phyloP scores from a whole-genome alignment of 2,888 invertebrate species.

The Ernsta delagoae region DNA sequence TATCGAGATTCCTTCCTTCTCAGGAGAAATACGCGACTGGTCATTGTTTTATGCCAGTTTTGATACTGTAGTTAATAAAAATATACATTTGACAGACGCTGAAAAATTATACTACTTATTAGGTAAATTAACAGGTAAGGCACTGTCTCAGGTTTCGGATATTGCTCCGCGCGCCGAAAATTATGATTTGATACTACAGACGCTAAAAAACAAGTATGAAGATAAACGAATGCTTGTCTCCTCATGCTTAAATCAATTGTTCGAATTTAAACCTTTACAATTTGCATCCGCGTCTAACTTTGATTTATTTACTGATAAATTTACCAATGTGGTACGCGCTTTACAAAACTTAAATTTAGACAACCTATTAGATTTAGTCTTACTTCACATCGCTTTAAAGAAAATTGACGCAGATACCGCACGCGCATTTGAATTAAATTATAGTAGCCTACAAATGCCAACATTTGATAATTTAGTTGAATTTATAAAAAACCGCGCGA shows the following conservation, averaged over 20 bases:
- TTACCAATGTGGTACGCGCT: conserved; percentile 17
- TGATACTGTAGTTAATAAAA: conserved; percentile 10
- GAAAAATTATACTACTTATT: conserved; percentile 2
- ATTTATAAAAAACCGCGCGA: conserved; percentile 18
- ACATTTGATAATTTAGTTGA: conserved; percentile 20
- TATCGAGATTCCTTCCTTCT: conserved; percentile 12
- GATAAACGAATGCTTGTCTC: conserved; percentile 14
- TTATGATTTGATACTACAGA: conserved; percentile 14
- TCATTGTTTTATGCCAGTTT: conserved; percentile 18
- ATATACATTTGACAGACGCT: background rate
- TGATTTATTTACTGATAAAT: conserved; percentile 12
- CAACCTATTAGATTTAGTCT: conserved; percentile 3
- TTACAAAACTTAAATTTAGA: conserved; percentile 28
- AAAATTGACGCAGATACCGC: conserved; percentile 18
- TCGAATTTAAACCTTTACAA: conserved; percentile 21
- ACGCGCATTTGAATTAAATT: conserved; percentile 19
- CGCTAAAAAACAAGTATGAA: conserved; percentile 13
- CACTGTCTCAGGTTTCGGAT: background rate
- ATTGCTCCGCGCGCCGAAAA: conserved; percentile 1
- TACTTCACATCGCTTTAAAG: conserved; percentile 18
- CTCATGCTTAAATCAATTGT: conserved; percentile 8
- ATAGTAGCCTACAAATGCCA: conserved; percentile 12
- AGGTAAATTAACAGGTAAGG: conserved; percentile 1
- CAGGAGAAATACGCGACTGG: conserved; percentile 20
- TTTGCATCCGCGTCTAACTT: background rate